Evolutionary conservation across 2,797 vertebrate species (phyloP), one percentile per base, ranked within the genome.

Genomic region (Bufotes viridis): DNA sequence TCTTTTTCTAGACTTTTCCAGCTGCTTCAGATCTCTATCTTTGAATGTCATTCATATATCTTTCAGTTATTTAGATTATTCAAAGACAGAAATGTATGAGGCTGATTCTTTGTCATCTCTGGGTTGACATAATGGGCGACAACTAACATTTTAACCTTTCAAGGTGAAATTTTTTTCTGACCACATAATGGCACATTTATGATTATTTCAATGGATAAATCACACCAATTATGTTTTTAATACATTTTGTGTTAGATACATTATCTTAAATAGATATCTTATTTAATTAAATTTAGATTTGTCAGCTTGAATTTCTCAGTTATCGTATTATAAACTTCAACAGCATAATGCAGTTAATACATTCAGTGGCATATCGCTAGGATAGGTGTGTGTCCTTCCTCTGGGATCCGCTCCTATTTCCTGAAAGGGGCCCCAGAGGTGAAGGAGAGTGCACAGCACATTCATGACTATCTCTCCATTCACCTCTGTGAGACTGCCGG

Each of bases 141-240:
- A 72, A 14, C 26, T 72, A 72, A 72, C 70, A 72, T 72, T 72
- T 42, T 70, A 72, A 72, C 29, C 34, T 72, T 72, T 42, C 29
- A 42, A 72, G 70, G 29, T 72, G 70, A 15, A 18, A 6, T 20
- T 72, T 70, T 34, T 42, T 72, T 17, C 70, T 72, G 70, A 72
- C 70, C 70, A 42, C 29, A 72, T 72, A 72, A 42, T 17, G 8
- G 24, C 70, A 72, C 34, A 18, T 15, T 15, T 34, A 34, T 34
- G 67, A 70, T 29, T 14, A 70, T 70, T 72, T 42, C 70, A 72
- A 42, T 72, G 24, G 34, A 29, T 72, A 42, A 72, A 72, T 72
- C 70, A 42, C 15, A 72, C 14, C 34, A 72, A 42, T 72, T 72
- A 42, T 20, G 70, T 34, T 18, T 72, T 72, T 42, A 17, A 72